These are phyloP conservation scores for Chaetura pelagica DNA, from an alignment of 2,113 vertebrate genomes.

Conservation along the genomic window DNA sequence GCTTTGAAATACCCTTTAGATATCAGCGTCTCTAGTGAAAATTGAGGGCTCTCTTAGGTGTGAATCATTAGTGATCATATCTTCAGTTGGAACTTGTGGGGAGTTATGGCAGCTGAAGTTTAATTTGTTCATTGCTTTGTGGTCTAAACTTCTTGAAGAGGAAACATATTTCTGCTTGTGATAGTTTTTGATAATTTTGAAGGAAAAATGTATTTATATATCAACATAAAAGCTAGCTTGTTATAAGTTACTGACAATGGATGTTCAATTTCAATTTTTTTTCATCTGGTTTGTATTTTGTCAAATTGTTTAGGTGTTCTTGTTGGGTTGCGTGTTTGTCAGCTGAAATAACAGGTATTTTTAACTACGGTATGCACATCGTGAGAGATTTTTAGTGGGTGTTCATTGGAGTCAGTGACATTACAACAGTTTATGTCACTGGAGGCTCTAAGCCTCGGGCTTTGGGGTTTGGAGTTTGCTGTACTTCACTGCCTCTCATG, in stretches of 20 bases:
- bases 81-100: background rate
- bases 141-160: background rate
- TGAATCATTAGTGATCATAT: background rate
- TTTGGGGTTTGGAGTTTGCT: background rate
- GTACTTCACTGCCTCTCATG: background rate
- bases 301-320: conserved; percentile 34
- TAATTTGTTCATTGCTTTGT: background rate
- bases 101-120: background rate
- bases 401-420: background rate
- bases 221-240: background rate
- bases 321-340: conserved; percentile 47
- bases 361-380: background rate
- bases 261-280: background rate
- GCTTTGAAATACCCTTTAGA: background rate
- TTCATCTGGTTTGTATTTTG: conserved; percentile 37
- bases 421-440: background rate
- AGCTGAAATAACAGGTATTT: conserved; percentile 36
- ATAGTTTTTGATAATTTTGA: background rate
- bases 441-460: background rate
- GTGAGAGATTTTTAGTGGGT: background rate
- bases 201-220: background rate
- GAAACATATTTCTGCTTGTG: background rate
- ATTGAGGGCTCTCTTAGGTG: background rate
- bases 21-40: background rate
- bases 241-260: background rate